Conservation (phyloP, 2,888 invertebrate species). For the Operophtera brumata region DNA sequence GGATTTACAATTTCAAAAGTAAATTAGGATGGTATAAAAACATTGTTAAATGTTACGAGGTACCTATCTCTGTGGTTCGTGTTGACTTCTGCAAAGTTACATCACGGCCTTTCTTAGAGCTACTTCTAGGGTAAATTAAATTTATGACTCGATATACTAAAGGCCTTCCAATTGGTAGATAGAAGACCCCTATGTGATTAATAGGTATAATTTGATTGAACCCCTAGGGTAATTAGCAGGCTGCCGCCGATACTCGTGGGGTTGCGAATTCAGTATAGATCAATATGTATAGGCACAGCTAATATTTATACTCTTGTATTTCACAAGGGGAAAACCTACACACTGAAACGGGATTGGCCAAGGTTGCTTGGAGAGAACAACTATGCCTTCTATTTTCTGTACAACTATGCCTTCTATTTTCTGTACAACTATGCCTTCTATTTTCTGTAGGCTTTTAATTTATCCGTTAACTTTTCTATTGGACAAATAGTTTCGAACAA, state of each 20-base stretch:
- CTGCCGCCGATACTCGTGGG: constrained; percentile 5
- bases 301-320: background rate
- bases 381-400: background rate
- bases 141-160: background rate
- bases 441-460: background rate
- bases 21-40: background rate
- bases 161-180: background rate
- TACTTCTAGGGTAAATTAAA: background rate
- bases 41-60: background rate
- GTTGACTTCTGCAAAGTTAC: background rate
- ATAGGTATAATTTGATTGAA: constrained; percentile 27
- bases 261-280: background rate
- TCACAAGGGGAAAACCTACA: background rate
- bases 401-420: no score
- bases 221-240: constrained; percentile 27
- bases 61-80: background rate
- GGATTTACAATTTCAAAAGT: background rate
- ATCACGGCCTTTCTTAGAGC: no score
- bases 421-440: no score
- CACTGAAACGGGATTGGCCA: background rate
- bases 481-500: background rate
- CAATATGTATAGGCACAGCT: background rate
- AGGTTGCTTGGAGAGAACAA: background rate
- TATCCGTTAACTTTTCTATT: no score
- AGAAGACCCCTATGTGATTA: background rate